phyloP scores from a whole-genome alignment of 2,888 invertebrate species.

The Toxonevra muliebris region DNA sequence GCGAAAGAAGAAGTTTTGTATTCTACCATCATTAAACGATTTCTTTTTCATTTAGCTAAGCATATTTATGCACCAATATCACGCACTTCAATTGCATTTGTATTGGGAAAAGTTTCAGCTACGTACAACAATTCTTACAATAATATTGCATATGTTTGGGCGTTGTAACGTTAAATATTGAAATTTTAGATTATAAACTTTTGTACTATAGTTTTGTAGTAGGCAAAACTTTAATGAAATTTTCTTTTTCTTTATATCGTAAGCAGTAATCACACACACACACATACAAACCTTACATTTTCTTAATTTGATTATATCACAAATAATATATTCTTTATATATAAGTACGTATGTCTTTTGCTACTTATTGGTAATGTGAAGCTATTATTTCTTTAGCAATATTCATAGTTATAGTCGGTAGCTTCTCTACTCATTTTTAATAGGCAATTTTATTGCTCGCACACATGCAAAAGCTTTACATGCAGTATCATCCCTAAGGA shows the following conservation, averaged over 20 bases:
- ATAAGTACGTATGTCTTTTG: background rate
- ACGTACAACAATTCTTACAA: background rate
- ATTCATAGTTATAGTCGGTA: background rate
- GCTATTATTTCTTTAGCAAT: background rate
- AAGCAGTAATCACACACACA: too few species aligned
- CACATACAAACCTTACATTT: background rate
- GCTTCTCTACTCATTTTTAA: background rate
- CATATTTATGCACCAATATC: conserved; percentile 38
- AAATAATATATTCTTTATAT: background rate
- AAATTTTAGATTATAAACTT: background rate
- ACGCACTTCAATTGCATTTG: conserved; percentile 34
- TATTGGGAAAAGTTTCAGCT: background rate
- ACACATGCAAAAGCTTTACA: conserved; percentile 32
- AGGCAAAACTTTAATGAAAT: background rate
- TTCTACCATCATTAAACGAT: too few species aligned
- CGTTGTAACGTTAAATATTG: background rate
- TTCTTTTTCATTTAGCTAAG: too few species aligned
- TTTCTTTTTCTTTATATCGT: background rate
- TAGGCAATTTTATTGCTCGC: conserved; percentile 33
- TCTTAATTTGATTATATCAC: background rate
- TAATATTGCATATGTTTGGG: conserved; percentile 29
- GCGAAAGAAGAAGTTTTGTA: too few species aligned
- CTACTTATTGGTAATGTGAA: background rate
- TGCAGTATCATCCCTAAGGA: conserved; percentile 25
- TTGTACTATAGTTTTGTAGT: background rate